Percentiles rank a stretch among this genome's conserved stretches.
phyloP scores from a whole-genome alignment of 2,797 vertebrate genomes.

The Syncerus caffer region DNA sequence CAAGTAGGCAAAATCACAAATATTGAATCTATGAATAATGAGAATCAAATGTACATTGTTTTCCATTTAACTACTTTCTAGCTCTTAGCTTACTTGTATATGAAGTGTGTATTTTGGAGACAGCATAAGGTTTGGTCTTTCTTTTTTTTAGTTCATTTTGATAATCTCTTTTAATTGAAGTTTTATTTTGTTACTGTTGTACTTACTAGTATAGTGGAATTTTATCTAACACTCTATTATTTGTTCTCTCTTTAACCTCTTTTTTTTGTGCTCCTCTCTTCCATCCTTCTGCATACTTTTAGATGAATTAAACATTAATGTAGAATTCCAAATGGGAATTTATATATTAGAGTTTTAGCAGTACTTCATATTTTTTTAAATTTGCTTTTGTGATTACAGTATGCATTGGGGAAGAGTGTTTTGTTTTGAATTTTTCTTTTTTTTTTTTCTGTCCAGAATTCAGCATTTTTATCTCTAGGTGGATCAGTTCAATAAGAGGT shows the following conservation, averaged over 20 bases:
- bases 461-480: not conserved
- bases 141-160: not conserved
- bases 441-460: not conserved
- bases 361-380: not conserved
- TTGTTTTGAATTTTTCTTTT: not conserved
- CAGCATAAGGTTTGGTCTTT: not conserved
- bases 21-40: not conserved
- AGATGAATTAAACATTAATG: not conserved
- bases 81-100: not conserved
- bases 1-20: not conserved
- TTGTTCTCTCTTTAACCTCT: not conserved
- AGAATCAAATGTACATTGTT: not conserved
- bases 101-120: not conserved
- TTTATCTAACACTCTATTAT: not conserved
- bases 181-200: not conserved
- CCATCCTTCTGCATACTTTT: not conserved
- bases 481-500: not conserved
- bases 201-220: not conserved
- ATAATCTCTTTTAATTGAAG: not conserved
- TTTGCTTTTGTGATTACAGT: not conserved
- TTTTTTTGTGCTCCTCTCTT: not conserved
- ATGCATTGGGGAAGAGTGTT: not conserved
- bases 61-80: not conserved
- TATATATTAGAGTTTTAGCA: not conserved
- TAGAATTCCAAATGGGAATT: not conserved